Evolutionary conservation across 1,140 invertebrate genomes (phyloP).

Genomic region (Hypothenemus hampei): DNA sequence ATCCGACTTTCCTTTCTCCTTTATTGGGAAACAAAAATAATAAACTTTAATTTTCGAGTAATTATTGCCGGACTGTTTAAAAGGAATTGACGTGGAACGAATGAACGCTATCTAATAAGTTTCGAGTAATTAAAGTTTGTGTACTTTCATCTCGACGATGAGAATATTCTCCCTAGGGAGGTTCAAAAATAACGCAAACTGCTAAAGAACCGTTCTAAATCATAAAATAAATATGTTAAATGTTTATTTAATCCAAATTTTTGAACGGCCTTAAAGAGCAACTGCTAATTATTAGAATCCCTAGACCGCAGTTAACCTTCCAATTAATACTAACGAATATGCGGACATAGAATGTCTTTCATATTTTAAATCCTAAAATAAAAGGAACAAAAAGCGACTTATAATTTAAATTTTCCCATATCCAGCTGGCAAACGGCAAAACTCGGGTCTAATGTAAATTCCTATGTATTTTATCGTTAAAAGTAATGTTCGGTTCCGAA

Average conservation of each 20-base stretch:
- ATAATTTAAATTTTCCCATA: conserved; percentile 6
- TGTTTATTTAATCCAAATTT: no score
- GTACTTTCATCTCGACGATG: no score
- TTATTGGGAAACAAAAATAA: conserved; percentile 29
- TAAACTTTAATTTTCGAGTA: conserved; percentile 28
- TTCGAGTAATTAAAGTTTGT: conserved; percentile 27
- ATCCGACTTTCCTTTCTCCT: conserved; percentile 27
- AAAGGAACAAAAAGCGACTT: not conserved
- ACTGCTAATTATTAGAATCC: no score
- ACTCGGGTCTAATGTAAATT: conserved; percentile 10
- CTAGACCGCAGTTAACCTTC: no score
- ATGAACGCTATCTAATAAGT: conserved; percentile 21
- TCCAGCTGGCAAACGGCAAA: conserved; percentile 5
- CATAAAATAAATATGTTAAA: no score
- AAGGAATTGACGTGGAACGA: conserved; percentile 23
- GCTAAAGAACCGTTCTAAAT: no score
- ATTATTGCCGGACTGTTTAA: conserved; percentile 27
- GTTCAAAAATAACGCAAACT: no score
- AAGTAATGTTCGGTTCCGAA: conserved; percentile 12
- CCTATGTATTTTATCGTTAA: conserved; percentile 14
- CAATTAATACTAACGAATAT: no score
- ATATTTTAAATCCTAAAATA: not conserved
- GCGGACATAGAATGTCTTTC: no score
- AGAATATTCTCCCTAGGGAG: no score
- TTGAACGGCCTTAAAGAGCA: no score